phyloP scores from a whole-genome alignment of 2,888 invertebrate species.

The Malacosoma neustria region DNA sequence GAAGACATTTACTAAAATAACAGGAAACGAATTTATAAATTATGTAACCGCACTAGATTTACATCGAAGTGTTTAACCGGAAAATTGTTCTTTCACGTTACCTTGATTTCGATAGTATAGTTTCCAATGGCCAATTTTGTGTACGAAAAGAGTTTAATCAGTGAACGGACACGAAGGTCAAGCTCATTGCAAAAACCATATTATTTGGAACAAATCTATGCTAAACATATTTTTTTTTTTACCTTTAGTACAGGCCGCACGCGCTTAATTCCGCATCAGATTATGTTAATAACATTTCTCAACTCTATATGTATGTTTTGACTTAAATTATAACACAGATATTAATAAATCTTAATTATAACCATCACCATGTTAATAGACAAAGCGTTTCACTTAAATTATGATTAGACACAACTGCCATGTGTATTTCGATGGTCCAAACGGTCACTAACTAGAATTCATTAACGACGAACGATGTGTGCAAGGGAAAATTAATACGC shows the following conservation, averaged over 20 bases:
- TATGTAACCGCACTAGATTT: not conserved
- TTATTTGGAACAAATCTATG: slow-evolving; percentile 21
- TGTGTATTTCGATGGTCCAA: slow-evolving; percentile 67
- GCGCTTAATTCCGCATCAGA: no score
- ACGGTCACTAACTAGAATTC: no score
- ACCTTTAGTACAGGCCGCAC: not conserved
- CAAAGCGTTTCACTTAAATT: slow-evolving; percentile 24
- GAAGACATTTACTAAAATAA: not conserved
- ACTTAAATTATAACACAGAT: slow-evolving; percentile 23
- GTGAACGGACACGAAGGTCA: slow-evolving; percentile 47
- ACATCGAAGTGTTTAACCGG: not conserved
- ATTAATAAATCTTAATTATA: slow-evolving; percentile 32
- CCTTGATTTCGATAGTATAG: not conserved
- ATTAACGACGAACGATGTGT: no score
- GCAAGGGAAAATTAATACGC: no score
- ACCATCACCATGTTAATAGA: slow-evolving; percentile 60
- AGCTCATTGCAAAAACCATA: slow-evolving; percentile 32
- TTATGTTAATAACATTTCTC: slow-evolving; percentile 11
- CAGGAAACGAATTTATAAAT: not conserved
- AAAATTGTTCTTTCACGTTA: not conserved
- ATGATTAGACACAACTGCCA: slow-evolving; percentile 32
- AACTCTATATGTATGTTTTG: slow-evolving; percentile 42
- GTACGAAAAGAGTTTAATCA: slow-evolving; percentile 24
- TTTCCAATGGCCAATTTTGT: not conserved
- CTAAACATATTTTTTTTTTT: slow-evolving; percentile 13